phyloP scores from a whole-genome alignment of 1,140 invertebrate species.

The Lutraria rhynchaena region DNA sequence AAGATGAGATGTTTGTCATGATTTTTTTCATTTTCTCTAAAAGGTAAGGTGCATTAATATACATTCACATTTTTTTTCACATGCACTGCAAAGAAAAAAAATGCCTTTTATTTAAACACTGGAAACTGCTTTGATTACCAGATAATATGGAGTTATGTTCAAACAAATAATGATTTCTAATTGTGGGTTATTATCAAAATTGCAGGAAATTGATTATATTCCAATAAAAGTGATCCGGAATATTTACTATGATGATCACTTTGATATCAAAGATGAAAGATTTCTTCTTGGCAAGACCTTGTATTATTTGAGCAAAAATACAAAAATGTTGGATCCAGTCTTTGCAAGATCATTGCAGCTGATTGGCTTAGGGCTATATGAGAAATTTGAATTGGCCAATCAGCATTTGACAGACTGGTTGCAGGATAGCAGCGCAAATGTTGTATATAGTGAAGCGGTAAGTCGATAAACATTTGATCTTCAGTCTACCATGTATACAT shows the following conservation, averaged over 20 bases:
- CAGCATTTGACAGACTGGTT: conserved; percentile 64
- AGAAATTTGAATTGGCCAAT: conserved; percentile 73
- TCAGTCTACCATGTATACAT: neutral
- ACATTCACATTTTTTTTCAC: too few relatives aligned
- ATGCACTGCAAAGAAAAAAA: too few relatives aligned
- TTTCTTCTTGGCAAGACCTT: conserved; percentile 76
- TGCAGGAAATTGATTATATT: conserved; percentile 71
- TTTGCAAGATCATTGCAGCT: conserved; percentile 63
- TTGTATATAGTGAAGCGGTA: conserved; percentile 63
- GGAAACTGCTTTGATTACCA: too few relatives aligned
- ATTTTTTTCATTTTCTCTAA: too few relatives aligned
- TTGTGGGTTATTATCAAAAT: too few relatives aligned
- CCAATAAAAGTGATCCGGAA: conserved; percentile 66
- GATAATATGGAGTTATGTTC: too few relatives aligned
- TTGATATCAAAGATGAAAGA: conserved; percentile 75
- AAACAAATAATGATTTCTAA: too few relatives aligned
- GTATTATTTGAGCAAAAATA: conserved; percentile 58
- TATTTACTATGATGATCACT: conserved; percentile 77
- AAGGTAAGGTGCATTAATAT: too few relatives aligned
- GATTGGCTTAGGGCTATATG: conserved; percentile 72
- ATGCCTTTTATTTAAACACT: too few relatives aligned
- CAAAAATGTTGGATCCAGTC: conserved; percentile 16
- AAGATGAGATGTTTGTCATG: too few relatives aligned
- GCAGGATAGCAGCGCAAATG: conserved; percentile 7
- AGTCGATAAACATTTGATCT: conserved; percentile 22